Evolutionary conservation across 2,888 invertebrate species (phyloP).

Genomic region (Halictus ligatus): DNA sequence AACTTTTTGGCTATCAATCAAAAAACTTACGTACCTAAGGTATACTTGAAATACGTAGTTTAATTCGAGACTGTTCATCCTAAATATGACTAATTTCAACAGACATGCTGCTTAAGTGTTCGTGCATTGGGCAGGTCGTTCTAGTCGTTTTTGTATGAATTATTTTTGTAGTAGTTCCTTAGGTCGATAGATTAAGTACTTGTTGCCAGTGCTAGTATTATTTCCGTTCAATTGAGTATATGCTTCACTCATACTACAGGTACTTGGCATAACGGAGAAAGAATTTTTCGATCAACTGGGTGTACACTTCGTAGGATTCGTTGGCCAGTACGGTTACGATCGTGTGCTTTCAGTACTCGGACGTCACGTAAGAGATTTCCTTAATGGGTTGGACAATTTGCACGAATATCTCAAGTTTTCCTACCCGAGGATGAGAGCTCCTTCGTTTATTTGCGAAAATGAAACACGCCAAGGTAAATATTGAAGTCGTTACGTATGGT

Average conservation of each 20-base stretch:
- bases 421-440: constrained; percentile 95
- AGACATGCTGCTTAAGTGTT: too few species aligned
- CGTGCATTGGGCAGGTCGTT: too few species aligned
- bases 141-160: neutral
- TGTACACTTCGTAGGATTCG: constrained; percentile 96
- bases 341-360: constrained; percentile 95
- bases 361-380: constrained; percentile 97
- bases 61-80: too few species aligned
- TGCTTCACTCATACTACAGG: constrained; percentile 85
- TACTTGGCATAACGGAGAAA: constrained; percentile 93
- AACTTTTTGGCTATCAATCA: neutral
- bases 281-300: constrained; percentile 98
- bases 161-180: neutral
- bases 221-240: constrained; percentile 28
- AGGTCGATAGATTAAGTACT: neutral
- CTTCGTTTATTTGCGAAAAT: constrained; percentile 98
- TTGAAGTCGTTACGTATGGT: neutral
- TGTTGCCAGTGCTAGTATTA: neutral
- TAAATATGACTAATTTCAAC: too few species aligned
- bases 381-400: constrained; percentile 97
- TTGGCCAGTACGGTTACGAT: constrained; percentile 98
- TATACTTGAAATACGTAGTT: too few species aligned
- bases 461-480: constrained; percentile 90
- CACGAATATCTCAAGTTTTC: constrained; percentile 99
- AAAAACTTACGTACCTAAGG: neutral